These are phyloP conservation scores for Ephialtes manifestator DNA, from an alignment of 2,888 invertebrate species.

Conservation along the genomic window DNA sequence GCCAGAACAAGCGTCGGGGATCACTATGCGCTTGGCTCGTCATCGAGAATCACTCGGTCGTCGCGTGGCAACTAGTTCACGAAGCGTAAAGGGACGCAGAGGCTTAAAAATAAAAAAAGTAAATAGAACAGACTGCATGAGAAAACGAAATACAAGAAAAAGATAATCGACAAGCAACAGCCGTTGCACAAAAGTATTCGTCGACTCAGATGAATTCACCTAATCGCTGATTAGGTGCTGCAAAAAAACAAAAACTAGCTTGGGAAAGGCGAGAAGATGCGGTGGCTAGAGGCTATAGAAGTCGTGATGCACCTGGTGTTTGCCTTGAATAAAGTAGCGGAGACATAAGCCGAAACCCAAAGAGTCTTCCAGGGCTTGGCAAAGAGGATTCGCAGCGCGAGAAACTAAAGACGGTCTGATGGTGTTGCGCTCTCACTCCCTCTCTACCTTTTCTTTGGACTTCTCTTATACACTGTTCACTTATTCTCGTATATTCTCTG, in stretches of 20 bases:
- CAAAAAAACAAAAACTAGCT: constrained; percentile 9
- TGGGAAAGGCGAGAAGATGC: constrained; percentile 23
- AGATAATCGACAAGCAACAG: background rate
- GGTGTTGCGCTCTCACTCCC: constrained; percentile 20
- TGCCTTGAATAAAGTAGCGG: constrained; percentile 52
- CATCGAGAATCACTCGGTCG: constrained; percentile 60
- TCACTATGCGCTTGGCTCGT: constrained; percentile 49
- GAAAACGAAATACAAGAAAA: background rate
- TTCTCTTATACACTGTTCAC: constrained; percentile 17
- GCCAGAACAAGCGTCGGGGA: constrained; percentile 26
- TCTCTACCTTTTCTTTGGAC: constrained; percentile 6
- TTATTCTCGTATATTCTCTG: constrained; percentile 11
- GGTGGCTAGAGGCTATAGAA: constrained; percentile 27
- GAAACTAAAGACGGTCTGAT: constrained; percentile 45
- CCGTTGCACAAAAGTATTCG: background rate
- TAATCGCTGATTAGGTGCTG: constrained; percentile 16
- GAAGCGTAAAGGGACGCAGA: background rate
- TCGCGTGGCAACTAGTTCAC: constrained; percentile 13
- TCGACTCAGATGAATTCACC: background rate
- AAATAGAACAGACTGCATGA: background rate
- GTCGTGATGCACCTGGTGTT: constrained; percentile 59
- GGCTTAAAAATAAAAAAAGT: background rate
- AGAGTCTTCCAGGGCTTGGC: constrained; percentile 39
- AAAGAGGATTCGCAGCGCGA: constrained; percentile 59
- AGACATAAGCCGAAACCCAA: constrained; percentile 67